These are phyloP conservation scores for Laothoe populi DNA, from an alignment of 2,888 invertebrate genomes.

Conservation along the genomic window DNA sequence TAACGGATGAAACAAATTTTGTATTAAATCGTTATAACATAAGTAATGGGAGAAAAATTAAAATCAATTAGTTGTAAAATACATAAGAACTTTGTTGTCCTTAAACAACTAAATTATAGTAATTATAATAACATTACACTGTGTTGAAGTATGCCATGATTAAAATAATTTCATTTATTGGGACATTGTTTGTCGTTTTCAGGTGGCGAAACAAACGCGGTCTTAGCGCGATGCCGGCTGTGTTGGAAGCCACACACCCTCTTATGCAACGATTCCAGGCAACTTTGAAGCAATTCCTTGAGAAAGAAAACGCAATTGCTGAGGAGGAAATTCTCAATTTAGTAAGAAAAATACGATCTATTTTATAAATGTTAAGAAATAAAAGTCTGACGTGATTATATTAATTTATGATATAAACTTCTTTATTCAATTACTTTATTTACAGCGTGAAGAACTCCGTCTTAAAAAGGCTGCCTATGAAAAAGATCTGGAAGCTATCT, in stretches of 20 bases:
- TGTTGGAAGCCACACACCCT: conserved; percentile 89
- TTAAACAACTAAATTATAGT: too few species aligned
- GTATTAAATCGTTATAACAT: too few species aligned
- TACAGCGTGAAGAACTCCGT: conserved; percentile 67
- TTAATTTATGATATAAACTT: background rate
- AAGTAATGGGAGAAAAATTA: too few species aligned
- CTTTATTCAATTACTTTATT: conserved; percentile 29
- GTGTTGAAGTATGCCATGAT: too few species aligned
- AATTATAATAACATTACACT: too few species aligned
- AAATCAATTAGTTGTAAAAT: too few species aligned
- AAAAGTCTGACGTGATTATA: background rate
- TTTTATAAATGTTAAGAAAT: too few species aligned
- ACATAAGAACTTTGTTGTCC: too few species aligned
- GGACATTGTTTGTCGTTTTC: background rate
- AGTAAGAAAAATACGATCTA: conserved; percentile 64
- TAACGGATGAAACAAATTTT: background rate
- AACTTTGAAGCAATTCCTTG: conserved; percentile 87
- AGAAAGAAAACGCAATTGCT: conserved; percentile 86
- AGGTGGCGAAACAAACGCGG: conserved; percentile 71
- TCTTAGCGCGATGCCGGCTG: conserved; percentile 73
- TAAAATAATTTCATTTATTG: background rate
- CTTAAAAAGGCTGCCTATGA: conserved; percentile 69
- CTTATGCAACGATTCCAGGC: conserved; percentile 90
- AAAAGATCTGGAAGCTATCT: conserved; percentile 83
- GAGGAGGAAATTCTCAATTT: conserved; percentile 88